Evolutionary conservation across 2,888 invertebrate genomes (phyloP).

Genomic region (Isoperla grammatica): DNA sequence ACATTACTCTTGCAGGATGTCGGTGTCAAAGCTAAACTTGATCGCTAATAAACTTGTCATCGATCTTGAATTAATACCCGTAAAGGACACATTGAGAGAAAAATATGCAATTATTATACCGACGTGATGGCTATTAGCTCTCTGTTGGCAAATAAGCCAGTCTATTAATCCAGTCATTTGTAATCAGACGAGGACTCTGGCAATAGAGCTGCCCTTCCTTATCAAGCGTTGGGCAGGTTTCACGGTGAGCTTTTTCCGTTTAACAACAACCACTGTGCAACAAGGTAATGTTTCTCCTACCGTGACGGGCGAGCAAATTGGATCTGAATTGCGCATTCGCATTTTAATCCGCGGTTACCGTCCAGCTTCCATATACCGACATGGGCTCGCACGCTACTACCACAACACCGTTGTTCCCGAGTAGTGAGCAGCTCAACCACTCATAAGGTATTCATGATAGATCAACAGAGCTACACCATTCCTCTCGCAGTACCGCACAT

Average conservation of each 20-base stretch:
- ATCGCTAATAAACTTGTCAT: constrained; percentile 17
- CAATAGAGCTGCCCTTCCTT: constrained; percentile 15
- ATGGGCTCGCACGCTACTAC: constrained; percentile 1
- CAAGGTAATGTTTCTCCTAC: constrained; percentile 20
- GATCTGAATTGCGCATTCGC: constrained; percentile 23
- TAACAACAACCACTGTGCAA: not conserved
- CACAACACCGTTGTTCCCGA: not conserved
- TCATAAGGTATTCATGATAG: constrained; percentile 15
- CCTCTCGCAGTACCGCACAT: not conserved
- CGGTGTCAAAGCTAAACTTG: constrained; percentile 11
- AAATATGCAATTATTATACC: constrained; percentile 14
- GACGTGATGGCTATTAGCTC: constrained; percentile 14
- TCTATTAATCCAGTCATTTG: constrained; percentile 20
- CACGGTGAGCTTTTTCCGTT: not conserved
- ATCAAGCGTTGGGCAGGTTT: constrained; percentile 19
- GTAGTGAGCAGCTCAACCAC: constrained; percentile 1
- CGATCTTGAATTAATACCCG: constrained; percentile 15
- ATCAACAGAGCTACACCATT: constrained; percentile 2
- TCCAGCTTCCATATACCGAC: not conserved
- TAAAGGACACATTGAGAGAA: not conserved
- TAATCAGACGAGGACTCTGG: constrained; percentile 14
- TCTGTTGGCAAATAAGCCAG: constrained; percentile 13
- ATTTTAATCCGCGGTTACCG: constrained; percentile 4
- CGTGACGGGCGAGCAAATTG: constrained; percentile 26
- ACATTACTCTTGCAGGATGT: not conserved